Conservation (phyloP, 2,113 vertebrate genomes). For the Oncorhynchus gorbuscha region DNA sequence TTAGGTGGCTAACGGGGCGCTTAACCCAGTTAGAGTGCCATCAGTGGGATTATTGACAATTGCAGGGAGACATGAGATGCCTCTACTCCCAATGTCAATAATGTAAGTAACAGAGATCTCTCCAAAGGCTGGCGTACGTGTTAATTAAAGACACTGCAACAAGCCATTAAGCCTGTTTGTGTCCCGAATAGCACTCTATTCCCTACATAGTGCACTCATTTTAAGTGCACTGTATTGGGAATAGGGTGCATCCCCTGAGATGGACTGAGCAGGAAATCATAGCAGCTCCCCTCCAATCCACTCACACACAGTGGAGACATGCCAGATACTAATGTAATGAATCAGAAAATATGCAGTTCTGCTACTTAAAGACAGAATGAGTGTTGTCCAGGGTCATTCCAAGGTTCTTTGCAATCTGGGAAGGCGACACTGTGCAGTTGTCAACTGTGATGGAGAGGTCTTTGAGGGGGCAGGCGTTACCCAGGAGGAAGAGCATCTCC, state of each 20-base stretch:
- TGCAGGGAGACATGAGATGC: constrained; percentile 13
- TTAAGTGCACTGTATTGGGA: no score
- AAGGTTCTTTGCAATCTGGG: no score
- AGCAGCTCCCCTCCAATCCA: background rate
- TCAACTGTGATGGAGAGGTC: no score
- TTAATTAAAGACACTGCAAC: constrained; percentile 28
- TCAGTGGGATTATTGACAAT: constrained; percentile 44
- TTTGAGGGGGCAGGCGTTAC: no score
- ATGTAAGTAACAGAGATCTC: constrained; percentile 22
- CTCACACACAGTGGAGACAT: constrained; percentile 10
- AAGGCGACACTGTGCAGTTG: no score
- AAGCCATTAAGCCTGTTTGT: constrained; percentile 23
- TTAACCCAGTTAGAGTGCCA: constrained; percentile 28
- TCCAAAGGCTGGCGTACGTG: constrained; percentile 11
- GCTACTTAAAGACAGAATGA: constrained; percentile 22
- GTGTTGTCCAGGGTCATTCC: no score
- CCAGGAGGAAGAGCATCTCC: no score
- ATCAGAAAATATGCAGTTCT: constrained; percentile 31
- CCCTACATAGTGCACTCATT: no score
- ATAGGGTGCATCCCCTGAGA: background rate
- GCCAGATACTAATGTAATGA: constrained; percentile 22
- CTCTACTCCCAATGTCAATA: constrained; percentile 31
- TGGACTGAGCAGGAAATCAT: constrained; percentile 15
- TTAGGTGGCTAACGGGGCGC: constrained; percentile 25
- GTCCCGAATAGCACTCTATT: no score